Evolutionary conservation across 1,140 invertebrate species (phyloP), one percentile per base, ranked within the genome.

Genomic region (Eueides isabella): DNA sequence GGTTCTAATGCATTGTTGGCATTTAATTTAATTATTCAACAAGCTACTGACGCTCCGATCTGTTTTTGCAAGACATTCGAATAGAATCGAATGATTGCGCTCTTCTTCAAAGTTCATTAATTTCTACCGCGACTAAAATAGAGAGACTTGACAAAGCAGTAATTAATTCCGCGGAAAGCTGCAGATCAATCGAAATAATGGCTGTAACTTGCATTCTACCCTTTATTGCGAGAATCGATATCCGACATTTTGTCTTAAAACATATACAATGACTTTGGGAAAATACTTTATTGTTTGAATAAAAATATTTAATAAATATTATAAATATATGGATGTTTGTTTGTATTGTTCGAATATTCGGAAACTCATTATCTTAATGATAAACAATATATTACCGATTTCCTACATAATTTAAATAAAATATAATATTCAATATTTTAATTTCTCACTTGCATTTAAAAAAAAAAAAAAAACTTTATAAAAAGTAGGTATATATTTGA

Each of bases 81-180:
- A 61, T 65, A 29, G 66, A 69, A 61, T 69, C 68, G 67, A 75
- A 69, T 71, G 76, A 72, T 75, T 71, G 71, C 72, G 77, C 72
- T 55, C 69, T 76, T 79, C 78, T 82, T 74, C 73, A 70, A 77
- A 85, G 75, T 82, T 82, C 76, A 82, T 80, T 82, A 82, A 82
- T 82, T 78, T 79, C 79, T 72, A 77, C 71, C 69, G 69, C 75
- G 70, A 62, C 67, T 72, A 75, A 74, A 74, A 71, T 77, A 74
- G 67, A 67, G 44, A 74, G 75, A 70, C 69, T 76, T 67, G 71
- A 81, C 80, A 76, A 82, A 82, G 80, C 78, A 74, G 75, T 79
- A 81, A 86, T 88, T 88, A 88, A 86, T 86, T 84, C 79, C 80
- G 78, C 78, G 83, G 82, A 83, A 85, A 85, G 80, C 82, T 77